These are phyloP conservation scores for Labroides dimidiatus DNA, from an alignment of 2,797 vertebrate genomes.

Conservation along the genomic window DNA sequence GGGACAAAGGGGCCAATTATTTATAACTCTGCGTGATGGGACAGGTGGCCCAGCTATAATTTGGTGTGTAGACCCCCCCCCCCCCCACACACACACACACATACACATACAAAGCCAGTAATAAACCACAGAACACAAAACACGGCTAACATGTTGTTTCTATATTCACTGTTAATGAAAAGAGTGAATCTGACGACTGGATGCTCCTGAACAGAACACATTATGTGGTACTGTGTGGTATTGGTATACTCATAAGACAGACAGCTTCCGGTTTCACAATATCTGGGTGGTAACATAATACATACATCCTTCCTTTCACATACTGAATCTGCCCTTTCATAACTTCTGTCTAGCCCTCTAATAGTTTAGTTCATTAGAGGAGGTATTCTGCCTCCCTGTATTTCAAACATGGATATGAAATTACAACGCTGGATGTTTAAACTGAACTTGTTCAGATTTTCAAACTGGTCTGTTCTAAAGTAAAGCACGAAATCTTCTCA, in stretches of 20 bases:
- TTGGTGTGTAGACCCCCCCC: slow-evolving; percentile 42
- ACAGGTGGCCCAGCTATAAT: slow-evolving; percentile 51
- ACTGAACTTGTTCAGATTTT: no score
- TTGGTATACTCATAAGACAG: no score
- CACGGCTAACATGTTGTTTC: background rate
- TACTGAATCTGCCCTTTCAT: background rate
- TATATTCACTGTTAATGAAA: slow-evolving; percentile 3
- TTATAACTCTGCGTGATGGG: slow-evolving; percentile 69
- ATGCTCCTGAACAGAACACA: no score
- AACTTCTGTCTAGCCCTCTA: no score
- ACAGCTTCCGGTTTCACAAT: background rate
- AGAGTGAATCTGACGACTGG: slow-evolving; percentile 18
- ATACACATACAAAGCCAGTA: slow-evolving; percentile 20
- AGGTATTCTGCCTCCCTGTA: no score
- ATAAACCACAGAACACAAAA: slow-evolving; percentile 31
- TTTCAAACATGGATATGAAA: no score
- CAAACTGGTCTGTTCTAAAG: no score
- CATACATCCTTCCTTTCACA: background rate
- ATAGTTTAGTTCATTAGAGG: no score
- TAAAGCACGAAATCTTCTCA: no score
- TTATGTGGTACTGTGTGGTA: background rate
- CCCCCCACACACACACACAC: slow-evolving; percentile 18
- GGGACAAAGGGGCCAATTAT: slow-evolving; percentile 79
- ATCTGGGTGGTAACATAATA: slow-evolving; percentile 3
- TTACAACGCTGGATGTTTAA: no score